Evolutionary conservation across 1,140 invertebrate species (phyloP), one percentile per base, ranked within the genome.

Genomic region (Trichonephila clavipes): DNA sequence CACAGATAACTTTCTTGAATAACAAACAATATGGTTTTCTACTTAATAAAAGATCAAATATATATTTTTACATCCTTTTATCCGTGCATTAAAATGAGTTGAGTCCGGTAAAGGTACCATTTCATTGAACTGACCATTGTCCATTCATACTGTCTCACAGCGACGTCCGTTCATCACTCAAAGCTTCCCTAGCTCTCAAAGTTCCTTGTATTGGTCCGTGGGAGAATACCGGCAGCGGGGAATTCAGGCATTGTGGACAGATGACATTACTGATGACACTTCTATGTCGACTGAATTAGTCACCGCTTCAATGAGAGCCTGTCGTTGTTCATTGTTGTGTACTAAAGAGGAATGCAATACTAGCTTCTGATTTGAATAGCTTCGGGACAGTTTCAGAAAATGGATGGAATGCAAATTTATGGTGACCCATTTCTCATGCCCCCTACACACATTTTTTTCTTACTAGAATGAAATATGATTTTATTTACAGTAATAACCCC

Each of bases 101-200:
- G 19, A 21, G 10, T 51, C 16, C 59, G 51, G 16, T 12, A 28
- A 19, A 85, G 21, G 51, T 5, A 0, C 58, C 28, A 8, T 14
- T 61, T 24, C 82, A 61, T 61, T 28, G 7, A 14, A 28, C 58
- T 61, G 83, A 85, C 83, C 83, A 85, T 58, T 59, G 83, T 21
- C n/a, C 8, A 85, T 85, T 85, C 83, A 85, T 77, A 51, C 12
- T 59, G 83, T 85, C 51, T 18, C 51, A 58, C 44, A 85, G 51
- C 24, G 83, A 85, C 51, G 7, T 58, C n/a, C 21, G 21, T 51
- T 85, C 83, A 85, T 85, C 83, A 85, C 51, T 85, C 83, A 85
- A 61, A 21, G 28, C 24, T 18, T 40, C 34, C 34, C 28, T 77
- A 18, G 18, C 18, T 77, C 72, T 40, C 72, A 34, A 40, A 18